These are phyloP conservation scores for Platyscapa corneri DNA, from an alignment of 1,140 invertebrate genomes.

Conservation along the genomic window DNA sequence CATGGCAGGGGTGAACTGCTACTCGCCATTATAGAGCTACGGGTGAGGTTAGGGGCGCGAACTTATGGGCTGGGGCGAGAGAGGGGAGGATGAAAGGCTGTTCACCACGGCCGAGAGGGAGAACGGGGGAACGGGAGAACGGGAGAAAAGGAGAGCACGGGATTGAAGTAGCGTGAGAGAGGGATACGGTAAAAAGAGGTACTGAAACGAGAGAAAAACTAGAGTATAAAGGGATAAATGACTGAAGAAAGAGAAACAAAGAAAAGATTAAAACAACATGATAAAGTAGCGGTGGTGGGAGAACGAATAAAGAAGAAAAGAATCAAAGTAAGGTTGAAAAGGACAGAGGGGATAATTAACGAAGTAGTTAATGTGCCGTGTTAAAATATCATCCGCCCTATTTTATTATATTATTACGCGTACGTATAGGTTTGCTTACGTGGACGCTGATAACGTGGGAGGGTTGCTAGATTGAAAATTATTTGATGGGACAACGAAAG, in stretches of 20 bases:
- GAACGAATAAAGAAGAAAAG: constrained; percentile 37
- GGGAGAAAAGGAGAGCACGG: no score
- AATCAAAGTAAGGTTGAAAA: constrained; percentile 22
- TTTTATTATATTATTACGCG: constrained; percentile 16
- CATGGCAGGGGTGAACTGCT: not conserved
- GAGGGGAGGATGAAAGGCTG: constrained; percentile 20
- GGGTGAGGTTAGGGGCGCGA: constrained; percentile 48
- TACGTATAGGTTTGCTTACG: not conserved
- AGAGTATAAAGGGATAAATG: constrained; percentile 38
- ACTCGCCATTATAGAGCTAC: not conserved
- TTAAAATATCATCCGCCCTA: constrained; percentile 2
- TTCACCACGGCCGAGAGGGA: constrained; percentile 28
- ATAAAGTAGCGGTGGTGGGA: constrained; percentile 4
- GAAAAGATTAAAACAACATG: constrained; percentile 44
- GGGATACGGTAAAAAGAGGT: not conserved
- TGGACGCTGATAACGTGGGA: not conserved
- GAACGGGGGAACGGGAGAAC: no score
- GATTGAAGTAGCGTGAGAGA: not conserved
- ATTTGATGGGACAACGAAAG: not conserved
- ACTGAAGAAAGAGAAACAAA: constrained; percentile 44
- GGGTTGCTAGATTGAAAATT: not conserved
- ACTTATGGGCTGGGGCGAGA: not conserved
- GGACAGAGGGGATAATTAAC: constrained; percentile 40
- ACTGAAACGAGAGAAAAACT: constrained; percentile 14
- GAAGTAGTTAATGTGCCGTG: constrained; percentile 42